A percentile compares a stretch with the other conserved stretches of the same genome.
These are phyloP conservation scores for Scomber scombrus DNA, from an alignment of 2,113 vertebrate species.

Conservation along the genomic window DNA sequence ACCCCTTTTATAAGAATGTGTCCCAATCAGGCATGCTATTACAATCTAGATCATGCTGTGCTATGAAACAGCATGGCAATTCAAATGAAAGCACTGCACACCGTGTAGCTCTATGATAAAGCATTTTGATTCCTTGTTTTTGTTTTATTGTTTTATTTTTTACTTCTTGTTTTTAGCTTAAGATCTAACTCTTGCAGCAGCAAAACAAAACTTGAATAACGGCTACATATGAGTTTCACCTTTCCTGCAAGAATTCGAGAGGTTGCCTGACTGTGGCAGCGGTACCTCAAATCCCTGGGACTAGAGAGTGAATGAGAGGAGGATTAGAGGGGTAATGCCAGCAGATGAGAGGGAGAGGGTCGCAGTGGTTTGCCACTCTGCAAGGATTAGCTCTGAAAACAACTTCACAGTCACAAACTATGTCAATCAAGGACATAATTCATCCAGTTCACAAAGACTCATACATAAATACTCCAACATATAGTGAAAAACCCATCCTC, in stretches of 20 bases:
- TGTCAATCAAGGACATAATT: conserved; percentile 72
- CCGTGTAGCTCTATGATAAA: conserved; percentile 64
- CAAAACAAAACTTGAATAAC: conserved; percentile 14
- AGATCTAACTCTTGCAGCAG: conserved; percentile 1
- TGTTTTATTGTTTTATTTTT: neutral
- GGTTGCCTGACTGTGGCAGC: conserved; percentile 68
- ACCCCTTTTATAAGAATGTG: conserved; percentile 45
- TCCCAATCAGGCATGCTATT: conserved; percentile 77
- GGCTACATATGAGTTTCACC: conserved; percentile 43
- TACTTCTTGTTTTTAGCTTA: neutral
- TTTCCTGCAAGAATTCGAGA: conserved; percentile 51
- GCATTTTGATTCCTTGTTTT: conserved; percentile 35
- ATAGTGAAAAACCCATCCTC: neutral
- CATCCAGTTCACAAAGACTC: conserved; percentile 17
- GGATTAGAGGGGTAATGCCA: conserved; percentile 90
- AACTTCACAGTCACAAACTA: conserved; percentile 75
- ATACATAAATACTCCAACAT: conserved; percentile 1
- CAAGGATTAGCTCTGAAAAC: conserved; percentile 86
- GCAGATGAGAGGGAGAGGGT: conserved; percentile 81
- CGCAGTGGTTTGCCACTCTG: conserved; percentile 82
- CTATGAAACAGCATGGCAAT: conserved; percentile 55
- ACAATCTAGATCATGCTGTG: conserved; percentile 67
- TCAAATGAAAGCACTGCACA: conserved; percentile 60
- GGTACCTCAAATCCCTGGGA: conserved; percentile 83
- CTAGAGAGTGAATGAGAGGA: conserved; percentile 84